phyloP scores from a whole-genome alignment of 2,888 invertebrate species.

The Theodoxus fluviatilis region DNA sequence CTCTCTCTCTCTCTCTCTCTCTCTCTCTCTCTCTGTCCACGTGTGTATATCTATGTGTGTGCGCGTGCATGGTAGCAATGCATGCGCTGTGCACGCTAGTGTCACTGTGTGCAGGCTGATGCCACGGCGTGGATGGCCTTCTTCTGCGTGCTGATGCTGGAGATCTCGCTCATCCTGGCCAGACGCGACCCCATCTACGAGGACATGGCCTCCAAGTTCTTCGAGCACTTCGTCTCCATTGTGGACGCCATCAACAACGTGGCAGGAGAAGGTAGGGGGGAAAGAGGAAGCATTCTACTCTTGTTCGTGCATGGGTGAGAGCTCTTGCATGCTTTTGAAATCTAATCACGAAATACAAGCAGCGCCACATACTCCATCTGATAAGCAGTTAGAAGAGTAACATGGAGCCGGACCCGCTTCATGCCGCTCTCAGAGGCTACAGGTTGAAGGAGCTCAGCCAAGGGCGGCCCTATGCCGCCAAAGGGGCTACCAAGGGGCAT shows the following conservation, averaged over 20 bases:
- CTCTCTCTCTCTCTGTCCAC: background rate
- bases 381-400: too few species aligned
- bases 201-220: slow-evolving; percentile 65
- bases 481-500: too few species aligned
- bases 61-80: too few species aligned
- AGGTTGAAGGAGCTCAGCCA: too few species aligned
- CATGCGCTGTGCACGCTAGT: background rate
- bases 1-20: background rate
- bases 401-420: too few species aligned
- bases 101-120: slow-evolving; percentile 54
- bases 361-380: too few species aligned
- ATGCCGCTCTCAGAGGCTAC: too few species aligned
- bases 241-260: slow-evolving; percentile 62
- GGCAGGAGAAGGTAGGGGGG: slow-evolving; percentile 42
- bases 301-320: slow-evolving; percentile 7
- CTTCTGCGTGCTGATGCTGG: slow-evolving; percentile 62
- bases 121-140: slow-evolving; percentile 66
- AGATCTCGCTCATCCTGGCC: slow-evolving; percentile 62
- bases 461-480: too few species aligned
- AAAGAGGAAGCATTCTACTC: background rate
- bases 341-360: background rate
- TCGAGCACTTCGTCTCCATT: slow-evolving; percentile 64
- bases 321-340: background rate
- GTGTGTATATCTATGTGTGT: too few species aligned
- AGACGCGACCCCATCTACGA: slow-evolving; percentile 59